Evolutionary conservation across 2,888 invertebrate species (phyloP), one percentile per base, ranked within the genome.

Genomic region (Leptinotarsa haldemani): DNA sequence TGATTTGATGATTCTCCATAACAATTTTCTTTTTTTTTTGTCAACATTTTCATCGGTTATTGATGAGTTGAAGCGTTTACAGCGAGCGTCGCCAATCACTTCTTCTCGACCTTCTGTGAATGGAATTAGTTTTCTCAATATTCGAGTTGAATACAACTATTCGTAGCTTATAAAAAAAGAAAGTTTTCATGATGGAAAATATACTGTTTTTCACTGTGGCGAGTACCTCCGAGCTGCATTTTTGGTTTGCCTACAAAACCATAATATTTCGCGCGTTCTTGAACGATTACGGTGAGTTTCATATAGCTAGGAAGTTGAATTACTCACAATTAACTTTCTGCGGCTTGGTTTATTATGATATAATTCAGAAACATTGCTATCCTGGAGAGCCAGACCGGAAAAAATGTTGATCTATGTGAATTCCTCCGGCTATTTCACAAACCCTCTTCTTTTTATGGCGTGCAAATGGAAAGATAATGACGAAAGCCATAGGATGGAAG

Each of bases 361-460:
- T 68, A 68, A 68, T 68, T 68, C 56, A 68, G 61, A 61, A 16
- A 61, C 61, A 61, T 61, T 61, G 61, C 61, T 40, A 25, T 61
- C 61, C 61, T 40, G 40, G 61, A 61, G 61, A 61, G 30, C n/a
- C 40, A n/a, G 12, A 50, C 56, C n/a, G 61, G 18, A 16, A 61
- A 61, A 61, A 61, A 61, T 61, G 30, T 40, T 30, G 30, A 61
- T 30, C 30, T 61, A 61, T 25, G 40, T 16, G 61, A 16, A 61
- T 61, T 61, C 30, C 12, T 5, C 61, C 1, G 61, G 16, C 30
- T 40, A 61, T 61, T 61, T 61, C 25, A 61, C 30, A 30, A 61
- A 40, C 9, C 40, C 40, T 40, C n/a, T 40, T 16, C 30, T 3
- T 61, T 40, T 40, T 30, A 61, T 30, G 16, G n/a, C n/a, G 61